Evolutionary conservation across 2,113 vertebrate genomes (phyloP).

Genomic region (Scortum barcoo): DNA sequence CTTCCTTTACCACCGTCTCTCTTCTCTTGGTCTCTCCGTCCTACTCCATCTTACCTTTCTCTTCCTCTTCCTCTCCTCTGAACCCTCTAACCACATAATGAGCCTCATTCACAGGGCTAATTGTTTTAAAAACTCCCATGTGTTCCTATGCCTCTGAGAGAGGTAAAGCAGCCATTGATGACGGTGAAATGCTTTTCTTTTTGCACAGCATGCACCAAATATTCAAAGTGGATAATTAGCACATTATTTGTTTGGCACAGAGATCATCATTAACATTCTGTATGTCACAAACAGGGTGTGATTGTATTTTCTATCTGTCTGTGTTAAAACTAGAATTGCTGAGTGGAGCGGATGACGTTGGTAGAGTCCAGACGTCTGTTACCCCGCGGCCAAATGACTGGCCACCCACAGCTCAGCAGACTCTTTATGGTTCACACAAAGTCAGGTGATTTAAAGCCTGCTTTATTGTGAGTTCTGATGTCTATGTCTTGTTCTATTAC

Average conservation of each 20-base stretch:
- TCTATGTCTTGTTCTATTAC: background rate
- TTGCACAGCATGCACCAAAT: background rate
- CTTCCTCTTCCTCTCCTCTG: slow-evolving; percentile 71
- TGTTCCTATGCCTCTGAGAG: slow-evolving; percentile 57
- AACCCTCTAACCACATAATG: slow-evolving; percentile 79
- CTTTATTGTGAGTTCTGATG: slow-evolving; percentile 3
- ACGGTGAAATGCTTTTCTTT: slow-evolving; percentile 26
- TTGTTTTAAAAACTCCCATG: slow-evolving; percentile 82
- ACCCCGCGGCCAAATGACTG: slow-evolving; percentile 35
- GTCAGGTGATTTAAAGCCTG: slow-evolving; percentile 13
- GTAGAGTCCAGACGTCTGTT: slow-evolving; percentile 65
- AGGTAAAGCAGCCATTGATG: slow-evolving; percentile 34
- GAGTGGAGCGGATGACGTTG: slow-evolving; percentile 44
- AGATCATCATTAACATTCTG: background rate
- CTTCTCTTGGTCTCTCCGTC: background rate
- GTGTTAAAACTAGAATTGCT: background rate
- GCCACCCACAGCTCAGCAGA: slow-evolving; percentile 65
- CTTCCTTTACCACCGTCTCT: slow-evolving; percentile 1
- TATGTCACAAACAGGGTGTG: no score
- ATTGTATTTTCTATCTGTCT: background rate
- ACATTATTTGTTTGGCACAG: background rate
- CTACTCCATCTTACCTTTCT: slow-evolving; percentile 48
- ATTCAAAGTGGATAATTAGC: background rate
- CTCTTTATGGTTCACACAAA: slow-evolving; percentile 19
- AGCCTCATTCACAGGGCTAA: slow-evolving; percentile 70